Evolutionary conservation across 2,797 vertebrate species (phyloP).

Genomic region (Apodemus agrarius): DNA sequence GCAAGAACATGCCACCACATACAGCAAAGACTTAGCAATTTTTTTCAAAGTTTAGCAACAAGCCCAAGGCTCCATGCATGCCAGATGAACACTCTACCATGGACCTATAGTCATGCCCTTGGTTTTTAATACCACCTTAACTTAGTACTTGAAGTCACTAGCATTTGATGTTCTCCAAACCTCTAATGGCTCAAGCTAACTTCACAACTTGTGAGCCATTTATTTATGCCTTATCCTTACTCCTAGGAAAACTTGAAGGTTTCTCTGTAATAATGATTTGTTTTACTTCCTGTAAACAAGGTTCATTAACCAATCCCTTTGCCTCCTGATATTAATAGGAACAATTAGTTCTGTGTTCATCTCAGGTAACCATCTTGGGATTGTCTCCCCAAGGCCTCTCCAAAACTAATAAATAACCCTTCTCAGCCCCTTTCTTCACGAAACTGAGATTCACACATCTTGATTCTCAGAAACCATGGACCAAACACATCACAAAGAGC

Average conservation of each 20-base stretch:
- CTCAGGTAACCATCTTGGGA: slow-evolving; percentile 40
- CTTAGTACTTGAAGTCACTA: not conserved
- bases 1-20: not conserved
- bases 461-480: not conserved
- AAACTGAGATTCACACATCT: not conserved
- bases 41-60: not conserved
- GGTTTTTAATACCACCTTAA: not conserved
- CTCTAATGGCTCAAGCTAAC: not conserved
- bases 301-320: slow-evolving; percentile 34
- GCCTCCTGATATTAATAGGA: not conserved
- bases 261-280: not conserved
- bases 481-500: not conserved
- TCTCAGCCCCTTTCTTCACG: not conserved
- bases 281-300: slow-evolving; percentile 45
- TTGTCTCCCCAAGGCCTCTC: not conserved
- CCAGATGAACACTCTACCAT: not conserved
- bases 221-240: not conserved
- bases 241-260: not conserved
- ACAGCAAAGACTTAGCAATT: not conserved
- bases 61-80: not conserved
- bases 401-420: slow-evolving; percentile 38
- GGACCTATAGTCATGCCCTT: no score
- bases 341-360: slow-evolving; percentile 63
- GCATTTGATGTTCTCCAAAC: not conserved
- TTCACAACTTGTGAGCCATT: not conserved